Evolutionary conservation across 2,888 invertebrate species (phyloP).

Genomic region (Amiota mariae): DNA sequence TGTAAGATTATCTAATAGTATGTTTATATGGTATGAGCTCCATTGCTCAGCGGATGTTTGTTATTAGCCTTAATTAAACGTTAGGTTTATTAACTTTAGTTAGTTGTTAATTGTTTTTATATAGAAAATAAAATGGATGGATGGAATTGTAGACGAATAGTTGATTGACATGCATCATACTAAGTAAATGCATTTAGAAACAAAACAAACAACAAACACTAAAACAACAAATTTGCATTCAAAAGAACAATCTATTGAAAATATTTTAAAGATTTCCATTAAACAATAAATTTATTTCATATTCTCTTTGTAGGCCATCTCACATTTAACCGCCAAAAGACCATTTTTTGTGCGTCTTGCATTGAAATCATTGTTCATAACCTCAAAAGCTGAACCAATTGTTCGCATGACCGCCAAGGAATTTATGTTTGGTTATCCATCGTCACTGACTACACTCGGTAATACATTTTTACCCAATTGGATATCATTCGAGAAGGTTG

Average conservation of each 20-base stretch:
- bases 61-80: conserved; percentile 47
- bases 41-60: conserved; percentile 42
- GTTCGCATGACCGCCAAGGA: conserved; percentile 87
- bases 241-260: no score
- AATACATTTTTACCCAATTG: conserved; percentile 88
- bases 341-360: conserved; percentile 80
- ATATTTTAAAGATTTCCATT: no score
- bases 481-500: conserved; percentile 90
- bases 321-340: conserved; percentile 82
- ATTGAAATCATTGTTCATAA: conserved; percentile 81
- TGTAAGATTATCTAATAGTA: background rate
- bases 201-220: no score
- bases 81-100: conserved; percentile 39
- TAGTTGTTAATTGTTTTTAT: no score
- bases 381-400: conserved; percentile 82
- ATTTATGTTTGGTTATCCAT: conserved; percentile 91
- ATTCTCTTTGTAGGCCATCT: conserved; percentile 81
- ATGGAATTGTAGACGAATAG: no score
- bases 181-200: no score
- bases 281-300: conserved; percentile 17
- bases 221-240: no score
- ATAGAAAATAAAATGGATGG: no score
- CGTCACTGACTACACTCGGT: conserved; percentile 86
- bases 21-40: background rate
- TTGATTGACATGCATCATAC: no score